phyloP scores from a whole-genome alignment of 2,888 invertebrate species.

The Antheraea yamamai region DNA sequence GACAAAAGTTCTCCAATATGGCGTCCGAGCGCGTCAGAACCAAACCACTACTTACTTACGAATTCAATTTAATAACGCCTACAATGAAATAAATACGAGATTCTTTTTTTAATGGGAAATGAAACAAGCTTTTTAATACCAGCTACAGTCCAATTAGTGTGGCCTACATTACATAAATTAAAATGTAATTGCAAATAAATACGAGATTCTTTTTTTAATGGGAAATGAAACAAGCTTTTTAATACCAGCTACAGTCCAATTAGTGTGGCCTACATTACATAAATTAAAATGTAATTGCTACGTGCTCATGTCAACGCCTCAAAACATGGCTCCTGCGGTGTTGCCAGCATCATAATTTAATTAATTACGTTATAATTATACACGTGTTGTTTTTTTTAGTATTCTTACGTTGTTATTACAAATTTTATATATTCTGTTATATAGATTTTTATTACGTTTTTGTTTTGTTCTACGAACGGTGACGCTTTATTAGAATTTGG shows the following conservation, averaged over 20 bases:
- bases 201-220: constrained; percentile 2
- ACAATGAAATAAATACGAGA: constrained; percentile 1
- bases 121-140: neutral
- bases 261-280: constrained; percentile 15
- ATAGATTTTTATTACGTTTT: neutral
- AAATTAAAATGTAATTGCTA: constrained; percentile 9
- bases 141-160: constrained; percentile 10
- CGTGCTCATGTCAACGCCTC: constrained; percentile 11
- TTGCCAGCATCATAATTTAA: constrained; percentile 11
- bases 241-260: neutral
- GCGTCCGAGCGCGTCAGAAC: neutral
- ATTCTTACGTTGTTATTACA: neutral
- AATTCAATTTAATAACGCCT: neutral
- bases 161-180: constrained; percentile 15
- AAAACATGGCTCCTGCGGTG: constrained; percentile 14
- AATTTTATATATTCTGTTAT: neutral
- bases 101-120: neutral
- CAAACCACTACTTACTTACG: neutral
- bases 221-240: neutral
- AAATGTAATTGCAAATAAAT: neutral
- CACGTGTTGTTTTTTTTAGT: neutral
- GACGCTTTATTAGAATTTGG: neutral
- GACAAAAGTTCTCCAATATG: neutral
- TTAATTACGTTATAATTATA: constrained; percentile 11
- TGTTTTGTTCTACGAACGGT: neutral